Conservation (phyloP, 2,113 vertebrate genomes). For the Calyptomena viridis region DNA sequence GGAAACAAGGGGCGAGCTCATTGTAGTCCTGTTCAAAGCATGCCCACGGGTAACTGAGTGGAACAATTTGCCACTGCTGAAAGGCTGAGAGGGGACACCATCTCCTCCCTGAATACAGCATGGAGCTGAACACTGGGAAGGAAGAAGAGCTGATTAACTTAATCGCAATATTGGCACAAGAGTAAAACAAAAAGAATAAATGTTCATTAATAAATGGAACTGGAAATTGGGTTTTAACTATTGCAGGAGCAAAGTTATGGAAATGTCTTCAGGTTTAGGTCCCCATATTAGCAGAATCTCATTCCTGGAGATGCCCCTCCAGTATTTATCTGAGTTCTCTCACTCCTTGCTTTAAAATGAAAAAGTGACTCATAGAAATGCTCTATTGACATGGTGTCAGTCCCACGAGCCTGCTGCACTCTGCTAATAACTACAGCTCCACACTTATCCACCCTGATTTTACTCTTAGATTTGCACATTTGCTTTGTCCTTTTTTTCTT, state of each 20-base stretch:
- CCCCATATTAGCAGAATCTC: neutral
- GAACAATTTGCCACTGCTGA: neutral
- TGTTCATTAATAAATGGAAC: neutral
- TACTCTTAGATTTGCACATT: neutral
- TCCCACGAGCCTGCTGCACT: neutral
- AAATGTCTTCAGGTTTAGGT: neutral
- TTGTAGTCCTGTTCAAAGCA: slow-evolving; percentile 7
- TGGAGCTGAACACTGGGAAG: neutral
- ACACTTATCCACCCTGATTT: neutral
- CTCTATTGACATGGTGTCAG: neutral
- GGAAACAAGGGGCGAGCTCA: neutral
- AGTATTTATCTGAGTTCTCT: neutral
- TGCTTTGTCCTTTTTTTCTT: neutral
- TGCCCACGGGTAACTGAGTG: neutral
- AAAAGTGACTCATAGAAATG: neutral
- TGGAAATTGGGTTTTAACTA: neutral
- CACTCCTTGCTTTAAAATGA: neutral
- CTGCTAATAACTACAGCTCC: neutral
- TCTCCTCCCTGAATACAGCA: neutral
- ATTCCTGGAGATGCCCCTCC: neutral
- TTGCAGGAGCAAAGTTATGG: neutral
- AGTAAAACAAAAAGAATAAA: neutral
- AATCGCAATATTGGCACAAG: neutral
- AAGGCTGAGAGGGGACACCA: neutral
- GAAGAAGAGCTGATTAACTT: neutral